Percentiles rank a stretch among this genome's conserved stretches.
phyloP scores from a whole-genome alignment of 2,888 invertebrate genomes.

The Campoletis raptor region DNA sequence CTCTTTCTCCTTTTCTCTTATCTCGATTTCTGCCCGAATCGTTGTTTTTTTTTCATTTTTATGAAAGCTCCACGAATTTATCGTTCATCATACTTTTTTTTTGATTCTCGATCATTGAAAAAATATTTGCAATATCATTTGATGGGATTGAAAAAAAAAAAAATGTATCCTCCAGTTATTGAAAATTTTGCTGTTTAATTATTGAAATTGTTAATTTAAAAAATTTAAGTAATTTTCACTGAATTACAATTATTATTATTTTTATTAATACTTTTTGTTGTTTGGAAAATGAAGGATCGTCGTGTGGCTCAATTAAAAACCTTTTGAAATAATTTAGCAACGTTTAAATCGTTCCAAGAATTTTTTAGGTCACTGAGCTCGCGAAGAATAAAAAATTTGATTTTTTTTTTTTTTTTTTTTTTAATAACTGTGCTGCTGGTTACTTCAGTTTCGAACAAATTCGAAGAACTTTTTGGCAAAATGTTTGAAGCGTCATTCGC shows the following conservation, averaged over 20 bases:
- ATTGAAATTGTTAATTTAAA: background rate
- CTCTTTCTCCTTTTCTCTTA: conserved; percentile 41
- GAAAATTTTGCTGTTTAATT: too few relatives aligned
- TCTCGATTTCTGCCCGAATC: conserved; percentile 46
- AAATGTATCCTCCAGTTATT: too few relatives aligned
- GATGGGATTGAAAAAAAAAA: background rate
- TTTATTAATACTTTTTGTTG: background rate
- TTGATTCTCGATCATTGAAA: background rate
- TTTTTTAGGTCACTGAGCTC: background rate
- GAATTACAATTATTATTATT: background rate
- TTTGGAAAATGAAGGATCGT: background rate
- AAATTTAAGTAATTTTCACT: background rate
- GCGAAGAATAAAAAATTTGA: background rate
- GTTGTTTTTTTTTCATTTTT: conserved; percentile 1
- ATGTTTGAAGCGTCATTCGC: background rate
- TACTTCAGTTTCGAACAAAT: background rate
- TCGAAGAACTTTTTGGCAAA: background rate
- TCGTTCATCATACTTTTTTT: conserved; percentile 18
- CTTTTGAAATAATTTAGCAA: background rate
- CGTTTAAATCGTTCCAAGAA: background rate
- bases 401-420: background rate
- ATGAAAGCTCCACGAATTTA: conserved; percentile 58
- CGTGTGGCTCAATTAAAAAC: background rate
- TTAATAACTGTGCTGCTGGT: background rate
- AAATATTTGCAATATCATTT: background rate